Percentiles rank a stretch among this genome's conserved stretches.
Conservation (phyloP, 2,113 vertebrate genomes). For the Parotia lawesii region DNA sequence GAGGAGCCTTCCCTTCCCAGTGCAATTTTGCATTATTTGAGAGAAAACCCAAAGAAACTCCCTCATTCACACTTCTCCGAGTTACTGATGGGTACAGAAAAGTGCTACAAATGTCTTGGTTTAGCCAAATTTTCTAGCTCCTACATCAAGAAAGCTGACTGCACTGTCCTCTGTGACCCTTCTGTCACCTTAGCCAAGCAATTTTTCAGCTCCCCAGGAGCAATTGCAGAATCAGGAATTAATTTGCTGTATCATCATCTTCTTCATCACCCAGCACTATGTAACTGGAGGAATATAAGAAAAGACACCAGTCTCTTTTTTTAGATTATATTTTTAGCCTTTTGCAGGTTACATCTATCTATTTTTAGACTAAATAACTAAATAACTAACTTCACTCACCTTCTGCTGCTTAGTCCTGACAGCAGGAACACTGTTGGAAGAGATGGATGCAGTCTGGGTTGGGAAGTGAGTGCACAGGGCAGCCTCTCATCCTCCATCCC, state of each 20-base stretch:
- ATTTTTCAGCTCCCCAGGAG: not conserved
- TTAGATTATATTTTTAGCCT: not conserved
- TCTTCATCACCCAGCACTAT: not conserved
- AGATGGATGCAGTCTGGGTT: not conserved
- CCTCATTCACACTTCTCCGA: not conserved
- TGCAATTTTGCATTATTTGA: not conserved
- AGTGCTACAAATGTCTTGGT: not conserved
- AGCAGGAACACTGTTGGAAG: not conserved
- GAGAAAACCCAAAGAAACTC: not conserved
- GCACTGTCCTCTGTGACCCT: not conserved
- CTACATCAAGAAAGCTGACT: not conserved
- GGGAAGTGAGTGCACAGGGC: not conserved
- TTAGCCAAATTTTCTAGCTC: not conserved
- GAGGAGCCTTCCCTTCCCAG: not conserved
- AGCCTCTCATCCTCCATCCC: not conserved
- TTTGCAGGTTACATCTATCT: not conserved
- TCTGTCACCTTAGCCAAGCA: not conserved
- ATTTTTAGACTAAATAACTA: not conserved
- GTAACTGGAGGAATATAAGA: not conserved
- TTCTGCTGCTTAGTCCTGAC: not conserved
- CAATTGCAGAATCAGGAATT: constrained; percentile 10
- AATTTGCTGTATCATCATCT: constrained; percentile 1
- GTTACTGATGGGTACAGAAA: not conserved
- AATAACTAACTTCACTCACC: not conserved
- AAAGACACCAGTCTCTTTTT: not conserved